Conservation (phyloP, 1,140 invertebrate genomes). For the Cyclargus thomasi region DNA sequence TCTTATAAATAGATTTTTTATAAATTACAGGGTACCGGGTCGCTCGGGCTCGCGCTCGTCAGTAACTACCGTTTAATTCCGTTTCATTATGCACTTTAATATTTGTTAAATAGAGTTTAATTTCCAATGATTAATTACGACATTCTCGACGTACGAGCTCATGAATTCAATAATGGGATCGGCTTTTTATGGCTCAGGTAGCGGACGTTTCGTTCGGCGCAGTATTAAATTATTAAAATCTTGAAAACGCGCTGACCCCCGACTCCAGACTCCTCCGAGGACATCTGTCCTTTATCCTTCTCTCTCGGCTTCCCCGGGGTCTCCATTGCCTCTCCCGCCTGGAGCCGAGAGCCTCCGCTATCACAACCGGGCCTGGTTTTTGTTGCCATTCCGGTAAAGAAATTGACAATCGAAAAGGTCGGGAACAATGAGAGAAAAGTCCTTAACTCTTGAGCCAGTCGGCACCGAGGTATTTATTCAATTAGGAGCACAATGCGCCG, state of each 20-base stretch:
- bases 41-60: constrained; percentile 30
- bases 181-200: constrained; percentile 48
- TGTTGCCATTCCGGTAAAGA: not conserved
- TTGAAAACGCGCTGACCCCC: not conserved
- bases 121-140: constrained; percentile 33
- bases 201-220: constrained; percentile 22
- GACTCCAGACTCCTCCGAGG: not conserved
- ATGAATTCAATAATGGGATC: constrained; percentile 49
- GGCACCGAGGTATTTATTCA: constrained; percentile 61
- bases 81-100: constrained; percentile 51
- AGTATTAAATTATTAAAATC: constrained; percentile 14
- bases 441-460: constrained; percentile 35
- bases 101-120: constrained; percentile 47
- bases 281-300: not conserved
- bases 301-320: not conserved
- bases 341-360: not conserved
- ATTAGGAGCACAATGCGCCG: constrained; percentile 61
- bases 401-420: not conserved
- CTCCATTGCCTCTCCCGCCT: not conserved
- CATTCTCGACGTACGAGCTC: constrained; percentile 23
- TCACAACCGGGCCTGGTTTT: not conserved
- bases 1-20: constrained; percentile 74
- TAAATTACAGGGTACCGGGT: constrained; percentile 69
- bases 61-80: constrained; percentile 37
- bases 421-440: constrained; percentile 29